phyloP scores from a whole-genome alignment of 2,113 vertebrate genomes.

The Hyla sarda region DNA sequence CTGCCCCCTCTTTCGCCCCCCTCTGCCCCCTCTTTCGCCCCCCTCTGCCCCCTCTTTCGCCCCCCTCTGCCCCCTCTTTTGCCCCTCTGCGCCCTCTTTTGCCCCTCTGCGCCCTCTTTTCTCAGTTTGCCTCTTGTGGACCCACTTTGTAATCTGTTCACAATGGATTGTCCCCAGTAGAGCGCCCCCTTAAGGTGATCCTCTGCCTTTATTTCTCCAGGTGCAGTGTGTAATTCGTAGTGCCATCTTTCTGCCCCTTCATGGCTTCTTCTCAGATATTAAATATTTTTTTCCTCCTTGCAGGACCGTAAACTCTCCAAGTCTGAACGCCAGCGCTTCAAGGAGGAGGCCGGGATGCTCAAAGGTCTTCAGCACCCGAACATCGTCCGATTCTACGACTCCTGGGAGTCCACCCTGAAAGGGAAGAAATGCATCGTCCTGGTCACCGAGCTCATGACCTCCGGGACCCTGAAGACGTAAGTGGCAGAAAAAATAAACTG shows the following conservation, averaged over 20 bases:
- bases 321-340: slow-evolving; percentile 95
- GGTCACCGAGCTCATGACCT: slow-evolving; percentile 98
- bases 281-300: slow-evolving; percentile 57
- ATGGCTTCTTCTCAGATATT: too few species aligned
- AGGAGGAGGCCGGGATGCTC: slow-evolving; percentile 97
- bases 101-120: too few species aligned
- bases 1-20: too few species aligned
- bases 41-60: too few species aligned
- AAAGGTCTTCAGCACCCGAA: slow-evolving; percentile 99
- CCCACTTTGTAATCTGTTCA: too few species aligned
- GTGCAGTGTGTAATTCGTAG: background rate
- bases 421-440: slow-evolving; percentile 98
- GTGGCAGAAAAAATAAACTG: slow-evolving; percentile 62
- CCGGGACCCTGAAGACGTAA: slow-evolving; percentile 98
- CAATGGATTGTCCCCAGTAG: too few species aligned
- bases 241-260: background rate
- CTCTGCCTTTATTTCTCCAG: too few species aligned
- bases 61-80: too few species aligned
- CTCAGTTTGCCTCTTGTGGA: too few species aligned
- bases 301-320: slow-evolving; percentile 97
- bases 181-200: too few species aligned
- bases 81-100: too few species aligned
- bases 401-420: slow-evolving; percentile 96
- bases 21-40: too few species aligned
- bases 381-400: slow-evolving; percentile 99